phyloP scores from a whole-genome alignment of 2,113 vertebrate species.

The Heteronetta atricapilla region DNA sequence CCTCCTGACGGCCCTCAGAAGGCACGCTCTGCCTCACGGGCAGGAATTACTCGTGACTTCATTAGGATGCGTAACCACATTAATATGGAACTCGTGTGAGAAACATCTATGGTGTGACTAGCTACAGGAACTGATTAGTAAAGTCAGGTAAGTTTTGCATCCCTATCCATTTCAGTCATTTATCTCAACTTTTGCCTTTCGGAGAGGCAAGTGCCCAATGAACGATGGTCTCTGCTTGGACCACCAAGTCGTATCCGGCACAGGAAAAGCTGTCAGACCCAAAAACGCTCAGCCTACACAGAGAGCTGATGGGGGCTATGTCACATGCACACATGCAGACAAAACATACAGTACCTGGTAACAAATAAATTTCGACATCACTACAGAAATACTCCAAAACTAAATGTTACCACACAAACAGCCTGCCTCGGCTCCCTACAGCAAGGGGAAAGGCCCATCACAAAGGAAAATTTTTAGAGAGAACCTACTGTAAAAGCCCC shows the following conservation, averaged over 20 bases:
- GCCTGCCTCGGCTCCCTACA: not conserved
- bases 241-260: not conserved
- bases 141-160: constrained; percentile 8
- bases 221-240: not conserved
- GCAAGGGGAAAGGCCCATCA: not conserved
- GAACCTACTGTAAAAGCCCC: not conserved
- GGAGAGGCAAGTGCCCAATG: not conserved
- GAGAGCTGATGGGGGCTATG: not conserved
- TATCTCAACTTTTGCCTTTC: constrained; percentile 40
- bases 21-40: constrained; percentile 10
- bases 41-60: not conserved
- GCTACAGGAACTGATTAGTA: constrained; percentile 33
- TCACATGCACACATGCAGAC: not conserved
- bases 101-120: constrained; percentile 6
- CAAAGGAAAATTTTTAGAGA: not conserved
- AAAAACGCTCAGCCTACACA: not conserved
- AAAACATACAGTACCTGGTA: not conserved
- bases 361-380: not conserved
- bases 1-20: not conserved
- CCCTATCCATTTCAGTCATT: constrained; percentile 18
- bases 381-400: not conserved
- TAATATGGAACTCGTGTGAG: not conserved
- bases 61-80: constrained; percentile 8
- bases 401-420: not conserved
- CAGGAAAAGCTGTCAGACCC: not conserved